These are phyloP conservation scores for Eremobia ochroleuca DNA, from an alignment of 2,888 invertebrate genomes.

Conservation along the genomic window DNA sequence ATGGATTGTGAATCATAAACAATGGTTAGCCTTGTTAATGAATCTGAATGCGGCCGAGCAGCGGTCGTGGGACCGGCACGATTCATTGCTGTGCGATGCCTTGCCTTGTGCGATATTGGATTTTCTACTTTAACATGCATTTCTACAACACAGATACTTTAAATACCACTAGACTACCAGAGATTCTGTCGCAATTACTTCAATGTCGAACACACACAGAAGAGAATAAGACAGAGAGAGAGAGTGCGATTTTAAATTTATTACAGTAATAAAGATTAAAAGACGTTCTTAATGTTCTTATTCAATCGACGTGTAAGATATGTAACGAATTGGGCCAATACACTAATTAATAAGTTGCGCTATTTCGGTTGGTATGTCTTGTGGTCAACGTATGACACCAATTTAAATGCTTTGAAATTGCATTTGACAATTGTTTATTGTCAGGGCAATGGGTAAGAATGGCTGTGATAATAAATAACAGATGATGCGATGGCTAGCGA, in stretches of 20 bases:
- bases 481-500: conserved; percentile 74
- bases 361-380: conserved; percentile 59
- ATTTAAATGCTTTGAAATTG: conserved; percentile 58
- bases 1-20: conserved; percentile 79
- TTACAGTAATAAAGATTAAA: conserved; percentile 51
- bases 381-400: conserved; percentile 54
- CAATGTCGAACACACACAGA: conserved; percentile 52
- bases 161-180: conserved; percentile 26
- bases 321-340: conserved; percentile 60
- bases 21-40: conserved; percentile 88
- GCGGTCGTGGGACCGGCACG: conserved; percentile 79
- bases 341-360: conserved; percentile 55
- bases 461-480: conserved; percentile 66
- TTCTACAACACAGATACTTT: conserved; percentile 46
- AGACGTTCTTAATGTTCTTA: conserved; percentile 45
- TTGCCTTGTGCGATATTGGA: conserved; percentile 64
- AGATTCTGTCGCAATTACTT: conserved; percentile 49
- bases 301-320: conserved; percentile 55
- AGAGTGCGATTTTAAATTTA: too few relatives aligned
- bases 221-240: too few relatives aligned
- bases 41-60: conserved; percentile 77
- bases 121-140: conserved; percentile 63
- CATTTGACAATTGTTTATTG: conserved; percentile 65
- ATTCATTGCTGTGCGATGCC: conserved; percentile 71
- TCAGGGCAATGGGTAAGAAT: conserved; percentile 52